Evolutionary conservation across 2,113 vertebrate genomes (phyloP).

Genomic region (Pygoscelis adeliae): DNA sequence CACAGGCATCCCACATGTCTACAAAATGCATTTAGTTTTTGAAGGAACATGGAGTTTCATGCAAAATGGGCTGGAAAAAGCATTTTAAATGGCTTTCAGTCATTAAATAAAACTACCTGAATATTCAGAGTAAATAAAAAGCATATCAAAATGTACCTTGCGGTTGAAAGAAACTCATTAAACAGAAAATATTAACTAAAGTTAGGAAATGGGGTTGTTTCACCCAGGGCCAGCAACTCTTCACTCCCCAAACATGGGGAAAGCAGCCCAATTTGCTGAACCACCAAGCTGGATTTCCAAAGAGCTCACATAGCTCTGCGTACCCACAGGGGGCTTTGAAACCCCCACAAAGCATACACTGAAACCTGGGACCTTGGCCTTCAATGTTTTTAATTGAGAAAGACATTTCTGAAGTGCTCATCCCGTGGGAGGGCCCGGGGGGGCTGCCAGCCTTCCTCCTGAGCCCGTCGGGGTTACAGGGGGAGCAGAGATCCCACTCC

Average conservation of each 20-base stretch:
- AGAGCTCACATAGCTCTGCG: background rate
- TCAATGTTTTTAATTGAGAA: background rate
- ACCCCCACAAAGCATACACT: background rate
- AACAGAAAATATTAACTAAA: background rate
- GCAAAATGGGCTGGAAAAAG: background rate
- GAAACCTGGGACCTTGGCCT: background rate
- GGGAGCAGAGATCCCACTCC: background rate
- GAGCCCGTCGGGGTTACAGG: fast-evolving
- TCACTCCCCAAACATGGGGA: background rate
- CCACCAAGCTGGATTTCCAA: background rate
- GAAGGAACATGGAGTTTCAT: background rate
- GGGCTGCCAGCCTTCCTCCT: background rate
- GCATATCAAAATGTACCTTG: background rate
- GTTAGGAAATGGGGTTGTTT: background rate
- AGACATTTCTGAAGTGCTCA: background rate
- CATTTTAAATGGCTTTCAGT: background rate
- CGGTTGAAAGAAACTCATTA: background rate
- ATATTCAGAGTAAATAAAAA: background rate
- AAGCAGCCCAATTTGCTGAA: background rate
- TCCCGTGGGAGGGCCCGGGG: no score
- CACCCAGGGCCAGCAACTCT: background rate
- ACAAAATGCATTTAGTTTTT: background rate
- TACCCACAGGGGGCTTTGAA: background rate
- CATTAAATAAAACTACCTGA: background rate
- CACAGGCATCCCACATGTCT: background rate